Evolutionary conservation across 2,113 vertebrate species (phyloP).

Genomic region (Macquaria australasica): DNA sequence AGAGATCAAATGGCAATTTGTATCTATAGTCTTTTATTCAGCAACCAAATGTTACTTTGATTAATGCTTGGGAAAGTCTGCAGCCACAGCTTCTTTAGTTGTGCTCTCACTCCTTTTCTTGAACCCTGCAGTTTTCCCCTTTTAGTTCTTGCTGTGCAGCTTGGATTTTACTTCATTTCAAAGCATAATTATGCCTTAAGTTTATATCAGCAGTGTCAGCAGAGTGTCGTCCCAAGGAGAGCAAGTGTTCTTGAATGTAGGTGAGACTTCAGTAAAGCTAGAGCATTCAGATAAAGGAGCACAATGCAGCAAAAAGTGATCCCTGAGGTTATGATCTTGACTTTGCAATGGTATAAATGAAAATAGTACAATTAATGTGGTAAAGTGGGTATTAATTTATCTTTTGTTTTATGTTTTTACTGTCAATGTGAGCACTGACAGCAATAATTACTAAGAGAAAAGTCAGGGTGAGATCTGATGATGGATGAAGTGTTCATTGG

Average conservation of each 20-base stretch:
- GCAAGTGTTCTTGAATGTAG: background rate
- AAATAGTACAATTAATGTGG: background rate
- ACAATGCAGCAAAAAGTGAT: background rate
- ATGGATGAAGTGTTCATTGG: background rate
- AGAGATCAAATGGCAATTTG: background rate
- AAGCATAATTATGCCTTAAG: conserved; percentile 39
- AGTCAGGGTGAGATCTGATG: background rate
- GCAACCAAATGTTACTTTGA: background rate
- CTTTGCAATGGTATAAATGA: background rate
- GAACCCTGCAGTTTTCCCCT: conserved; percentile 9
- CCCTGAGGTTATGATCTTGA: background rate
- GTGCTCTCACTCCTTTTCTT: background rate
- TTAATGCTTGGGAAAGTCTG: background rate
- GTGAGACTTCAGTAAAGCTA: conserved; percentile 17
- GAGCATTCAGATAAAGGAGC: background rate
- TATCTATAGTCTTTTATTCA: background rate
- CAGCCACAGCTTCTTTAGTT: background rate
- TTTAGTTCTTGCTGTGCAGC: conserved; percentile 27
- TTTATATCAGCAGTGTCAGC: conserved; percentile 35
- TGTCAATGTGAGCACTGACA: background rate
- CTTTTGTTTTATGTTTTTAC: background rate
- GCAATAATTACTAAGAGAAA: background rate
- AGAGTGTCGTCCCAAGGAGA: conserved; percentile 15
- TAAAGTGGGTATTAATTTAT: background rate
- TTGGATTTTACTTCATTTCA: conserved; percentile 28